A percentile compares a stretch with the other conserved stretches of the same genome.
Conservation (phyloP, 2,888 invertebrate species). For the Cephus sareptanus region DNA sequence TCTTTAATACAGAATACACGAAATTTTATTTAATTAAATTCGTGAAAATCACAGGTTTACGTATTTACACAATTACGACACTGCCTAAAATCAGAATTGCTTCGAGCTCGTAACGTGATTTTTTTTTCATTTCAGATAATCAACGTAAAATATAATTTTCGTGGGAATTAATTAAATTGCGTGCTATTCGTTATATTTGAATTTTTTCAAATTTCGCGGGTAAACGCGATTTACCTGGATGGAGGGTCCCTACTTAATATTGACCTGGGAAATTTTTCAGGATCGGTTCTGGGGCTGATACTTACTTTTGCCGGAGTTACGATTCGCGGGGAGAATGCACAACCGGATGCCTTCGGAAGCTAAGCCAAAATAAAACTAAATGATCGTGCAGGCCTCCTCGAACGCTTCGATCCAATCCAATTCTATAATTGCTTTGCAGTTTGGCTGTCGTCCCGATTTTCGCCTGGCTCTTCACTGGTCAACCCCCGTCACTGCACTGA, state of each 20-base stretch:
- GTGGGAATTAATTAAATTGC: neutral
- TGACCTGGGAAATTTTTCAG: neutral
- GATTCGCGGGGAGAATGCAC: slow-evolving; percentile 52
- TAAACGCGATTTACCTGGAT: neutral
- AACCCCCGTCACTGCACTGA: slow-evolving; percentile 50
- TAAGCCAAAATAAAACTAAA: slow-evolving; percentile 65
- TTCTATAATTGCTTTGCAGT: slow-evolving; percentile 63
- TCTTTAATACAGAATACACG: neutral
- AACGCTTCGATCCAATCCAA: slow-evolving; percentile 55
- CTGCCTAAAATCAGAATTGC: neutral
- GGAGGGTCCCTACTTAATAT: neutral
- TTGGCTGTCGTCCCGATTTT: slow-evolving; percentile 63
- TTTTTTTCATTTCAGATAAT: neutral
- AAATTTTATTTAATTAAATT: neutral
- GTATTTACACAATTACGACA: neutral
- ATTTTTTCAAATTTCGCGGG: neutral
- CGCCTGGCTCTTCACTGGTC: slow-evolving; percentile 45
- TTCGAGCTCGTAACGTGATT: neutral
- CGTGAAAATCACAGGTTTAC: neutral
- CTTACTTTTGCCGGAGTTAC: slow-evolving; percentile 15
- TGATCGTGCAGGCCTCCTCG: slow-evolving; percentile 50
- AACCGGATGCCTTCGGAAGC: slow-evolving; percentile 63
- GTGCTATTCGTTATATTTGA: neutral
- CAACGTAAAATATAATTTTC: neutral
- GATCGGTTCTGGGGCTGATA: neutral